phyloP scores from a whole-genome alignment of 2,113 vertebrate species.

The Pandion haliaetus region DNA sequence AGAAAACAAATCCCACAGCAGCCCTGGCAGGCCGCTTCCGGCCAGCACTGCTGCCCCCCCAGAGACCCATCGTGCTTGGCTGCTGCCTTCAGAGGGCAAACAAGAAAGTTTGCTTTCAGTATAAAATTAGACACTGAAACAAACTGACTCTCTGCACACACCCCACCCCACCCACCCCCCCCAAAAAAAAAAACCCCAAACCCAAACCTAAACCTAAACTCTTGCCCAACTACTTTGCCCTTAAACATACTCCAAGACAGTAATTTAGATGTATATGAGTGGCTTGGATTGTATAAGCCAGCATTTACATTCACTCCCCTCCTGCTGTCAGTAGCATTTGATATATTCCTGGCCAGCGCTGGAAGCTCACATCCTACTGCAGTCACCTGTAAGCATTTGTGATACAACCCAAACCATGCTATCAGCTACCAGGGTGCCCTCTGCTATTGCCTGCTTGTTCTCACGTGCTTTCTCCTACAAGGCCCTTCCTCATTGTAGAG shows the following conservation, averaged over 20 bases:
- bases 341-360: not conserved
- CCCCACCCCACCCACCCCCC: fast-evolving
- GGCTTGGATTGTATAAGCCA: not conserved
- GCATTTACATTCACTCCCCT: not conserved
- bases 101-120: not conserved
- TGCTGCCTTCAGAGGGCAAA: conserved; percentile 10
- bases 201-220: not conserved
- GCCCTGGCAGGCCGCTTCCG: conserved; percentile 20
- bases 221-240: not conserved
- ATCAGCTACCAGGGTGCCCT: not conserved
- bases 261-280: fast-evolving
- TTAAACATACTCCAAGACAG: not conserved
- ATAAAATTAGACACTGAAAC: not conserved
- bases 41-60: not conserved
- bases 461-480: not conserved
- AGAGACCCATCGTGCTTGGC: not conserved
- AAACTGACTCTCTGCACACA: not conserved
- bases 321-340: not conserved
- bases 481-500: not conserved
- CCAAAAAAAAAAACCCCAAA: not conserved
- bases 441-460: not conserved
- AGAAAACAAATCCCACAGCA: conserved; percentile 59
- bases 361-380: not conserved
- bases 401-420: not conserved
- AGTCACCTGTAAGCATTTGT: fast-evolving